Conservation (phyloP, 2,888 invertebrate species). For the Pandemis cinnamomeana region DNA sequence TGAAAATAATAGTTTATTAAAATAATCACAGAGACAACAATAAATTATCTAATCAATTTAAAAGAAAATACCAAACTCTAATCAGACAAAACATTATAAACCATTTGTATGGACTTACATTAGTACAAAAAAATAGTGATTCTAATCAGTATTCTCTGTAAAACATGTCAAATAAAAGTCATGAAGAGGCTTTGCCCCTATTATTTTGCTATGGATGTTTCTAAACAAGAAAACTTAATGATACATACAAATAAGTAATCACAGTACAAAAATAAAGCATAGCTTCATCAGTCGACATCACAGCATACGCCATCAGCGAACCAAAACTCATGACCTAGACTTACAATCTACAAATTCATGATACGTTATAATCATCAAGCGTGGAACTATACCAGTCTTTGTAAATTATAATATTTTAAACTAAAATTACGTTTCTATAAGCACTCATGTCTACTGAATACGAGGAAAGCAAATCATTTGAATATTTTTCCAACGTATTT, state of each 20-base stretch:
- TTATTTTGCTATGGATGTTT: conserved; percentile 49
- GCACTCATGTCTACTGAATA: conserved; percentile 20
- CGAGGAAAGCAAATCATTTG: conserved; percentile 16
- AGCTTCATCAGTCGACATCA: conserved; percentile 80
- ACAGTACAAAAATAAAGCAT: conserved; percentile 84
- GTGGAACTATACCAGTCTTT: conserved; percentile 41
- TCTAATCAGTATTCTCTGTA: conserved; percentile 52
- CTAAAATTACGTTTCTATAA: conserved; percentile 35
- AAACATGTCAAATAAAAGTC: conserved; percentile 62
- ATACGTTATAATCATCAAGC: conserved; percentile 39
- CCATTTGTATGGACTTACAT: conserved; percentile 55
- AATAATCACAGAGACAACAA: conserved; percentile 78
- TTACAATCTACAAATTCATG: conserved; percentile 50
- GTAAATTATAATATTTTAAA: conserved; percentile 39
- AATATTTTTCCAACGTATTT: conserved; percentile 1
- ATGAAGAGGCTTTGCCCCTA: conserved; percentile 70
- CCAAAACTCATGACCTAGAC: conserved; percentile 63
- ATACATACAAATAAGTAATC: conserved; percentile 75
- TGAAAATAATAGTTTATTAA: conserved; percentile 65
- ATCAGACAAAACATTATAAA: conserved; percentile 58
- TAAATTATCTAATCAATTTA: conserved; percentile 65
- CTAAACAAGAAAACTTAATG: conserved; percentile 71
- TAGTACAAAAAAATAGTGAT: conserved; percentile 58
- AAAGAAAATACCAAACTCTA: conserved; percentile 67
- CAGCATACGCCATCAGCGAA: conserved; percentile 76